Percentiles rank a stretch among this genome's conserved stretches.
Conservation (phyloP, 2,113 vertebrate species). For the Pseudopodoces humilis region DNA sequence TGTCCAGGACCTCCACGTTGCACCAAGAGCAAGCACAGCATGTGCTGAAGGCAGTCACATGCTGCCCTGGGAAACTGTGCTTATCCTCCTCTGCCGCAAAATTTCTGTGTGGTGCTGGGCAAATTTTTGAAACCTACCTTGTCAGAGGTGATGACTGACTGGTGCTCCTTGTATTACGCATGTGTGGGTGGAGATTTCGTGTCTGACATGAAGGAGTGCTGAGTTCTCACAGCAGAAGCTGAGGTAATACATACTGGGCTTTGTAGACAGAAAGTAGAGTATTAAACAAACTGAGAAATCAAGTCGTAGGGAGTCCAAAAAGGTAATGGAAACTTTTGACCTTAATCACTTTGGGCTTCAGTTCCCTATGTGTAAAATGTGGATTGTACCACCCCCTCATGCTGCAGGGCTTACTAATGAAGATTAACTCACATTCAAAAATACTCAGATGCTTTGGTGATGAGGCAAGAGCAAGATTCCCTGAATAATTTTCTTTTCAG, state of each 20-base stretch:
- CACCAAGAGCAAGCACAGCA: neutral
- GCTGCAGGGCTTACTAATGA: neutral
- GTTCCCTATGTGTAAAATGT: conserved; percentile 32
- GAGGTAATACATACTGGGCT: neutral
- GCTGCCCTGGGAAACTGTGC: neutral
- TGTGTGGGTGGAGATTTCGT: neutral
- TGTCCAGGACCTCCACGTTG: neutral
- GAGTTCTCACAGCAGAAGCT: conserved; percentile 43
- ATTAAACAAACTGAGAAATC: conserved; percentile 35
- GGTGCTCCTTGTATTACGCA: neutral
- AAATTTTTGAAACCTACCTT: conserved; percentile 24
- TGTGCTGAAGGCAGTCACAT: neutral
- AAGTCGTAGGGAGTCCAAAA: neutral
- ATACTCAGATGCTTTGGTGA: neutral
- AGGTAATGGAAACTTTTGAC: conserved; percentile 61
- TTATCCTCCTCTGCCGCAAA: neutral
- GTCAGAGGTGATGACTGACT: neutral
- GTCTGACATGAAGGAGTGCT: neutral
- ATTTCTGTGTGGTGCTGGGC: conserved; percentile 21
- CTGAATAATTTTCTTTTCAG: conserved; percentile 23
- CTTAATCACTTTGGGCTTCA: conserved; percentile 32
- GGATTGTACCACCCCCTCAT: conserved; percentile 43
- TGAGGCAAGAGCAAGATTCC: neutral
- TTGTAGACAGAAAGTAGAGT: conserved; percentile 22
- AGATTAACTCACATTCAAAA: neutral